phyloP scores from a whole-genome alignment of 2,797 vertebrate species.

The Luscinia megarhynchos region DNA sequence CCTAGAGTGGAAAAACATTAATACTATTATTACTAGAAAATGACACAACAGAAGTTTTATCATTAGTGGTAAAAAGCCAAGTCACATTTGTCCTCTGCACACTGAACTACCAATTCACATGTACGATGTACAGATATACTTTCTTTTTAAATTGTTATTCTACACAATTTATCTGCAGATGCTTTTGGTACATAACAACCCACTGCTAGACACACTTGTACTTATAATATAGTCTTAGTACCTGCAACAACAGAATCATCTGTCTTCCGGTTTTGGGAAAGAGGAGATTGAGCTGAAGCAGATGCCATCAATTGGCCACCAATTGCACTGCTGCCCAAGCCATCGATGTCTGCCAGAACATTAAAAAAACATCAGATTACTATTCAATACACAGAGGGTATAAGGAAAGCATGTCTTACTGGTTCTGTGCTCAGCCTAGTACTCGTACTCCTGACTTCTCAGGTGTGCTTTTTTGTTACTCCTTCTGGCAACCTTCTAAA shows the following conservation, averaged over 20 bases:
- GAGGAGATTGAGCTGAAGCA: conserved; percentile 84
- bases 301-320: conserved; percentile 91
- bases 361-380: background rate
- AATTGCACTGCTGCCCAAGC: conserved; percentile 92
- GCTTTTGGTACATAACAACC: background rate
- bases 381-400: background rate
- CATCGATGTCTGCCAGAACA: conserved; percentile 88
- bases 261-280: conserved; percentile 79
- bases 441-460: background rate
- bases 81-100: background rate
- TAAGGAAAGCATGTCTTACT: background rate
- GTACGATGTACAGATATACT: background rate
- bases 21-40: background rate
- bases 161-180: background rate
- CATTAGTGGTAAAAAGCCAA: background rate
- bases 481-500: background rate
- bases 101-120: background rate
- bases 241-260: conserved; percentile 88
- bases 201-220: background rate
- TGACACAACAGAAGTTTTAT: background rate
- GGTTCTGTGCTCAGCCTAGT: background rate
- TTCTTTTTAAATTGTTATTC: background rate
- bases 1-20: conserved; percentile 74
- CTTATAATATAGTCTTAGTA: conserved; percentile 53
- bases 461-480: background rate